Conservation (phyloP, 2,888 invertebrate genomes). For the Beris chalybata region DNA sequence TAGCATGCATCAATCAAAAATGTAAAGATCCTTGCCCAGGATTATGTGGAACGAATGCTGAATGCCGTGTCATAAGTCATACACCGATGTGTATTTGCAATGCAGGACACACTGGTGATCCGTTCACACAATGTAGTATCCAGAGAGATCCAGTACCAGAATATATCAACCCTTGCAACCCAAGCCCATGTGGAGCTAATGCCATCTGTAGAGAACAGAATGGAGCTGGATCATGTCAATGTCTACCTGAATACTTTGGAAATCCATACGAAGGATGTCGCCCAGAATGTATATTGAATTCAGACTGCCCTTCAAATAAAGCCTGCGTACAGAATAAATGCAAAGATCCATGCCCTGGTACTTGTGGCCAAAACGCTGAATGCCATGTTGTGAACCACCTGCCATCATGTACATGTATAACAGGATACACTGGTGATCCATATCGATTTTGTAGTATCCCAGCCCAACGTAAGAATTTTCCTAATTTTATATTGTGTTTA, state of each 20-base stretch:
- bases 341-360: conserved; percentile 76
- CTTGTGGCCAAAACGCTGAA: conserved; percentile 72
- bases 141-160: conserved; percentile 42
- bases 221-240: conserved; percentile 66
- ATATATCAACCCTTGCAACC: conserved; percentile 63
- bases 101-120: conserved; percentile 68
- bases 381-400: conserved; percentile 76
- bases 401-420: conserved; percentile 70
- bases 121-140: conserved; percentile 59
- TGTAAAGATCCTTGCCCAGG: conserved; percentile 78
- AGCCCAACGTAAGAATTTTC: conserved; percentile 59
- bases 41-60: conserved; percentile 70
- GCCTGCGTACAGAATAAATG: conserved; percentile 78
- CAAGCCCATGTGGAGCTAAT: conserved; percentile 78
- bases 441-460: conserved; percentile 65
- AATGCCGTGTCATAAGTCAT: conserved; percentile 74
- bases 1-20: conserved; percentile 74
- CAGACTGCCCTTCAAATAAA: conserved; percentile 72
- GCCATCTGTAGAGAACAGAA: conserved; percentile 67
- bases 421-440: conserved; percentile 71
- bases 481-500: neutral
- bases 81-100: conserved; percentile 74
- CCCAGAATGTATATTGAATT: conserved; percentile 78
- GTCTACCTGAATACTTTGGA: conserved; percentile 65
- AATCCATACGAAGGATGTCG: conserved; percentile 71